These are phyloP conservation scores for Steatornis caripensis DNA, from an alignment of 2,113 vertebrate genomes.

Conservation along the genomic window DNA sequence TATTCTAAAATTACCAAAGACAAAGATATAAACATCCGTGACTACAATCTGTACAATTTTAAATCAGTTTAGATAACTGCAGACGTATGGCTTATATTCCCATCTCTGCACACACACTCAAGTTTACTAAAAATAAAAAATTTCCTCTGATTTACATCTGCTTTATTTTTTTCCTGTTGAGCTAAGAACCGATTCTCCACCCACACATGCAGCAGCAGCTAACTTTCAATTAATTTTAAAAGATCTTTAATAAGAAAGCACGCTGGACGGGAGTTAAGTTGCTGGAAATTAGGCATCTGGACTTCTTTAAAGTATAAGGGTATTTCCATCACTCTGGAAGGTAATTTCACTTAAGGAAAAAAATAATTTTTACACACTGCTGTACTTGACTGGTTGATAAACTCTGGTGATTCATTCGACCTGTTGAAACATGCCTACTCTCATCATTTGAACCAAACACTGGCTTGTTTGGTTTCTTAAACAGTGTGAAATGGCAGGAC, in stretches of 20 bases:
- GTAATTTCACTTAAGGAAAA: not conserved
- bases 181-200: constrained; percentile 18
- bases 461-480: not conserved
- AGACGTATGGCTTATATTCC: not conserved
- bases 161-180: not conserved
- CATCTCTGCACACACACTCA: not conserved
- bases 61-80: not conserved
- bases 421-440: constrained; percentile 17
- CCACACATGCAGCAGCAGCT: not conserved
- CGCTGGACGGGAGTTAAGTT: not conserved
- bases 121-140: constrained; percentile 14
- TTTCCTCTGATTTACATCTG: not conserved
- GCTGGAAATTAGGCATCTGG: not conserved
- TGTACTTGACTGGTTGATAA: not conserved
- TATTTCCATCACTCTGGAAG: not conserved
- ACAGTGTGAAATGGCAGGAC: not conserved
- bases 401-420: constrained; percentile 31
- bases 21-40: not conserved
- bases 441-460: not conserved
- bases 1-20: not conserved
- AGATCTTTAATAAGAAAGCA: not conserved
- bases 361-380: not conserved
- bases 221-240: constrained; percentile 12
- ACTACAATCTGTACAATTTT: not conserved
- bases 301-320: not conserved